Conservation (phyloP, 2,797 vertebrate species). For the Lepilemur septentrionalis region DNA sequence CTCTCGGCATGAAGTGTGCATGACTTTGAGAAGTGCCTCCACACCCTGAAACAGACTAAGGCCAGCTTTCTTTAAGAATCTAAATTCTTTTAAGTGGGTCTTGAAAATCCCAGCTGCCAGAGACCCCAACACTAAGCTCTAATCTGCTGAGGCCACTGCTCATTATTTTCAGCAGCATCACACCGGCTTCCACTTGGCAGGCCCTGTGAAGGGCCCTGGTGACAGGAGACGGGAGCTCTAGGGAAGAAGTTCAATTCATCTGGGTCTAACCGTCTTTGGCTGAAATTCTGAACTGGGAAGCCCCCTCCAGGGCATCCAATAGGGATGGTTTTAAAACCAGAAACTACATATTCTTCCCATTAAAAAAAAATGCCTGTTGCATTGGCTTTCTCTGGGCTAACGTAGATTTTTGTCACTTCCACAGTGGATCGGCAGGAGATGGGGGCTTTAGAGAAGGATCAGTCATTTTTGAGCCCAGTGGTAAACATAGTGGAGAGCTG, state of each 20-base stretch:
- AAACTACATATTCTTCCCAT: not conserved
- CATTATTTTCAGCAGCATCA: not conserved
- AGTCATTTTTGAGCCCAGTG: not conserved
- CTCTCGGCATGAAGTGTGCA: slow-evolving; percentile 52
- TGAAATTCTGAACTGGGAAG: slow-evolving; percentile 33
- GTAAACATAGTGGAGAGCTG: not conserved
- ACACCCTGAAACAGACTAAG: slow-evolving; percentile 47
- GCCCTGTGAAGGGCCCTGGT: not conserved
- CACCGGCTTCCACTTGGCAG: not conserved
- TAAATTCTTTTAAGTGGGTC: slow-evolving; percentile 8
- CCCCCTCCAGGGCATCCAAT: not conserved
- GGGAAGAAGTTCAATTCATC: slow-evolving; percentile 12
- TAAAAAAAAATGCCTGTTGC: not conserved
- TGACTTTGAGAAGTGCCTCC: slow-evolving; percentile 68
- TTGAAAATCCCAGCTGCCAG: slow-evolving; percentile 53
- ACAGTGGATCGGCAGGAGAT: not conserved
- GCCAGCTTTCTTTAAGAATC: slow-evolving; percentile 60
- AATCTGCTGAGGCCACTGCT: not conserved
- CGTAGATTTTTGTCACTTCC: not conserved
- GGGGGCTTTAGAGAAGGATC: not conserved
- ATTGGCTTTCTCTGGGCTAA: not conserved
- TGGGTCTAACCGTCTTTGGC: not conserved
- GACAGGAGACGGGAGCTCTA: not conserved
- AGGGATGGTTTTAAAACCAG: not conserved
- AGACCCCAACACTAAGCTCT: slow-evolving; percentile 31